Conservation (phyloP, 2,113 vertebrate species). For the Pica pica region DNA sequence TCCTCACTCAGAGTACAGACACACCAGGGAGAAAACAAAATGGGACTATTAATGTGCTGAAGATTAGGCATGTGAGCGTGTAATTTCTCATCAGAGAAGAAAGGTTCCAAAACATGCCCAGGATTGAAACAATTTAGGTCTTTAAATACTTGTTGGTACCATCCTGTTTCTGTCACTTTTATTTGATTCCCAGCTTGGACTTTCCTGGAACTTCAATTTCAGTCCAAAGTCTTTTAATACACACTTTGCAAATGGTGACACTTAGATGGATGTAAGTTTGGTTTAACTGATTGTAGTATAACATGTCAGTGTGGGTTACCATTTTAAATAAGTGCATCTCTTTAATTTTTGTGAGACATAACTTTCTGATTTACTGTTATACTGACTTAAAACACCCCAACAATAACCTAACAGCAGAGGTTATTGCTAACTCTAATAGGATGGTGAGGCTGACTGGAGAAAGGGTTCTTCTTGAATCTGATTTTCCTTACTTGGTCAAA, state of each 20-base stretch:
- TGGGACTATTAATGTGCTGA: not conserved
- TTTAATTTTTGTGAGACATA: not conserved
- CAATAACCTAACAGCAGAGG: not conserved
- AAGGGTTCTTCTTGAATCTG: not conserved
- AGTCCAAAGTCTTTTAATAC: not conserved
- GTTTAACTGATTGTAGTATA: not conserved
- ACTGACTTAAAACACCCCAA: not conserved
- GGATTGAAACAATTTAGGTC: not conserved
- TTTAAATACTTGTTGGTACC: not conserved
- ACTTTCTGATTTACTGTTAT: not conserved
- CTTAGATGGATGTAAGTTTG: not conserved
- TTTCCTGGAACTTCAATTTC: not conserved
- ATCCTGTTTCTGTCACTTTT: not conserved
- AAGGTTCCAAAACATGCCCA: not conserved
- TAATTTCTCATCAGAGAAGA: not conserved
- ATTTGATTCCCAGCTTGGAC: not conserved
- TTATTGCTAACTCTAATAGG: not conserved
- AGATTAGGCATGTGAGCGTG: not conserved
- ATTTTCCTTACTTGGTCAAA: not conserved
- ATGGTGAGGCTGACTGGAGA: not conserved
- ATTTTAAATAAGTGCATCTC: not conserved
- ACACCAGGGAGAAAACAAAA: not conserved
- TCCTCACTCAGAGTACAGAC: not conserved
- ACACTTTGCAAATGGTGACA: not conserved
- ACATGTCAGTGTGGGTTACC: not conserved